Conservation (phyloP, 2,113 vertebrate species). For the Tragelaphus strepsiceros region DNA sequence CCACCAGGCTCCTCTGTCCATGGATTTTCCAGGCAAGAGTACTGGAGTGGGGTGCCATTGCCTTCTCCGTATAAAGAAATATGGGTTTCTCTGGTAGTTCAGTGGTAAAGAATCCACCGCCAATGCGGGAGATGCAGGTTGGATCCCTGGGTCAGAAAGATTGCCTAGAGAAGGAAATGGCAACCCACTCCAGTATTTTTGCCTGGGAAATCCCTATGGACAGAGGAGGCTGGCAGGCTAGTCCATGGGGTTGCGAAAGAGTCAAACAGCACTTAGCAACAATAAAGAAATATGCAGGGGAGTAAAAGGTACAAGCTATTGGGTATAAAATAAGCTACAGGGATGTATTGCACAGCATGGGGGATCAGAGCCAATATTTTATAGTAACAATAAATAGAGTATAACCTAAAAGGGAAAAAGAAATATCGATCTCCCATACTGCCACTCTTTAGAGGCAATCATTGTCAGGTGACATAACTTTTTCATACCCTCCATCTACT, state of each 20-base stretch:
- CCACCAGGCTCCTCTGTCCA: too few relatives aligned
- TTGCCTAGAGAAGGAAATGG: neutral
- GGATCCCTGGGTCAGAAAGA: neutral
- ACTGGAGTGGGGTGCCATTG: too few relatives aligned
- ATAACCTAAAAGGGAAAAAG: neutral
- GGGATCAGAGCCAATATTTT: neutral
- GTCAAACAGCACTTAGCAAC: neutral
- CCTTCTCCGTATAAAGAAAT: neutral
- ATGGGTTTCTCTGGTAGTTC: neutral
- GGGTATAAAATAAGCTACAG: neutral
- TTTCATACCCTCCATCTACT: neutral
- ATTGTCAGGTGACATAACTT: neutral
- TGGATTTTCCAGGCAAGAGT: too few relatives aligned
- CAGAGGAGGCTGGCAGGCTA: neutral
- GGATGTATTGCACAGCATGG: neutral
- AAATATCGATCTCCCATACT: neutral
- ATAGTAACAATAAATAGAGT: neutral
- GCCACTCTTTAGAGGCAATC: neutral
- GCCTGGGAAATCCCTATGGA: neutral
- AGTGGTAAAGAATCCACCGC: neutral
- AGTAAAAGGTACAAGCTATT: neutral
- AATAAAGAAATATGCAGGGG: neutral
- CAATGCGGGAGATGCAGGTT: neutral
- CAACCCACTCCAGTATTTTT: neutral
- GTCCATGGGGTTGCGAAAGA: neutral